phyloP scores from a whole-genome alignment of 2,888 invertebrate genomes.

The Drosophila nigricruria region DNA sequence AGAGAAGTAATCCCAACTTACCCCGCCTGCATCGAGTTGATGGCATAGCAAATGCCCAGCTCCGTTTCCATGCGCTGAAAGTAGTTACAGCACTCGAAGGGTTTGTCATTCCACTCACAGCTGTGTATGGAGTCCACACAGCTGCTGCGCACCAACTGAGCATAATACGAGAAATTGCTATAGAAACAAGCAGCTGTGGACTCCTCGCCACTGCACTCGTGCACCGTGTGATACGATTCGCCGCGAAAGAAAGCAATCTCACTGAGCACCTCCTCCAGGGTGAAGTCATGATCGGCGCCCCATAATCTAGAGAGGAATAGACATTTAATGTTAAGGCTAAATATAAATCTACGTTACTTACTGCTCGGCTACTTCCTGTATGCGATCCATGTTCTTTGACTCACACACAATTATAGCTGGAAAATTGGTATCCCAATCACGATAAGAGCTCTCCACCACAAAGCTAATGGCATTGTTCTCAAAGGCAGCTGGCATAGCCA shows the following conservation, averaged over 20 bases:
- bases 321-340: rapidly evolving
- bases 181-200: conserved; percentile 87
- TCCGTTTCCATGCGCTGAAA: conserved; percentile 89
- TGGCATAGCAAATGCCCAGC: conserved; percentile 88
- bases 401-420: conserved; percentile 91
- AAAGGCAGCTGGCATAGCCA: conserved; percentile 85
- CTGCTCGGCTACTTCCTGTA: conserved; percentile 89
- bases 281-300: conserved; percentile 89
- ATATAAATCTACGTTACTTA: conserved; percentile 80
- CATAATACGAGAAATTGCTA: conserved; percentile 88
- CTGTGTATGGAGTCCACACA: conserved; percentile 87
- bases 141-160: conserved; percentile 87
- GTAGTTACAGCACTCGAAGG: conserved; percentile 89
- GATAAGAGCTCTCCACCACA: conserved; percentile 90
- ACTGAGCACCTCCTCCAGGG: conserved; percentile 89
- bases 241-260: conserved; percentile 90
- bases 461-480: conserved; percentile 90
- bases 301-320: conserved; percentile 86
- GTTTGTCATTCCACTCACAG: conserved; percentile 87
- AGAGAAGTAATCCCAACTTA: no score
- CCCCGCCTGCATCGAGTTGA: conserved; percentile 88
- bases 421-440: conserved; percentile 90
- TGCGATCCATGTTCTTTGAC: conserved; percentile 87
- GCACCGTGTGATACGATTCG: conserved; percentile 88
- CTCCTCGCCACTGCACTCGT: conserved; percentile 87